Conservation (phyloP, 2,888 invertebrate species). For the Ramazzottius varieornatus region DNA sequence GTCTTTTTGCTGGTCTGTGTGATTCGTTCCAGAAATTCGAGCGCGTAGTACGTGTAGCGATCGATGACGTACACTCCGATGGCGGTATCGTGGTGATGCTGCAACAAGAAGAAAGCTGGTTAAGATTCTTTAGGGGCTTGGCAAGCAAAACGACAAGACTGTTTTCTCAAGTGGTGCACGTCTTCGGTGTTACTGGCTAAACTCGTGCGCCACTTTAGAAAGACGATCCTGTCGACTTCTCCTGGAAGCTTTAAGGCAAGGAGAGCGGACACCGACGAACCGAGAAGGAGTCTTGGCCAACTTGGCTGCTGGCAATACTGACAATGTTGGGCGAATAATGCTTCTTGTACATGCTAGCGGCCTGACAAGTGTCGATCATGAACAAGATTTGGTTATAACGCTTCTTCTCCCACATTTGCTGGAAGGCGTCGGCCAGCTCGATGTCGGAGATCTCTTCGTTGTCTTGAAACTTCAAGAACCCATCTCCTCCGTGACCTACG, state of each 20-base stretch:
- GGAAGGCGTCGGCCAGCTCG: constrained; percentile 88
- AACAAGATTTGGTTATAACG: constrained; percentile 93
- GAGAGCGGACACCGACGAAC: no score
- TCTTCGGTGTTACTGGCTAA: no score
- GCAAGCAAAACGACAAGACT: no score
- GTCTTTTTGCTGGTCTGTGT: constrained; percentile 58
- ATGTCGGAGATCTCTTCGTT: constrained; percentile 94
- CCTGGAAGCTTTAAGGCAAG: neutral
- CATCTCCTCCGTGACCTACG: constrained; percentile 72
- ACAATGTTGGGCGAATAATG: constrained; percentile 94
- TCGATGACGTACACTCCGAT: constrained; percentile 99
- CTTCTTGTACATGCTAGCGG: constrained; percentile 88
- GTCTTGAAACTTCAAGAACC: constrained; percentile 95
- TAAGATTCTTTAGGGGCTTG: no score
- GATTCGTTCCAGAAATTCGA: constrained; percentile 80
- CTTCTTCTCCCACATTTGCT: constrained; percentile 98
- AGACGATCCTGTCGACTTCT: neutral
- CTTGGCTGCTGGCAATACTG: constrained; percentile 82
- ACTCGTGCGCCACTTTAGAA: no score
- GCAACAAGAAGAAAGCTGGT: constrained; percentile 9
- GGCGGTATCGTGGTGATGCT: constrained; percentile 94
- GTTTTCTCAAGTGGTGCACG: no score
- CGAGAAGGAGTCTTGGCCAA: constrained; percentile 91
- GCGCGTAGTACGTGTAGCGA: constrained; percentile 82
- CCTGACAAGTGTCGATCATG: constrained; percentile 97